Conservation (phyloP, 2,797 vertebrate species). For the Parambassis ranga region DNA sequence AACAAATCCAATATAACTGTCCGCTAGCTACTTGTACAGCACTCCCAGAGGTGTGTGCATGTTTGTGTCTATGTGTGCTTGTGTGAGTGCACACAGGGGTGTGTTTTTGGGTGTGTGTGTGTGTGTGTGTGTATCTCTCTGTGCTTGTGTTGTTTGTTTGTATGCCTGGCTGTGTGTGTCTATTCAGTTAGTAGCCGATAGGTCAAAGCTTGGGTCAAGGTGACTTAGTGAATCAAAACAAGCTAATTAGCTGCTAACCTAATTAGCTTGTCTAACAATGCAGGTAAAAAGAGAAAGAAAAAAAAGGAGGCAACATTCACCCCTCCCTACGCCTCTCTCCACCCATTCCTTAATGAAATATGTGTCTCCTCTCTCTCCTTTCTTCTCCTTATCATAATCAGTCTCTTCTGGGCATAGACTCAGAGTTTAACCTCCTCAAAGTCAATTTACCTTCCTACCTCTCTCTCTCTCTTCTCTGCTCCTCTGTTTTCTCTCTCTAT, state of each 20-base stretch:
- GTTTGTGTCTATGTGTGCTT: background rate
- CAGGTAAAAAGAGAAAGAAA: constrained; percentile 26
- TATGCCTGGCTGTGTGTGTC: constrained; percentile 28
- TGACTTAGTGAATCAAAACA: constrained; percentile 74
- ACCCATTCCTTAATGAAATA: constrained; percentile 71
- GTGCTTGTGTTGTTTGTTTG: constrained; percentile 31
- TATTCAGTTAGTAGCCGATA: constrained; percentile 45
- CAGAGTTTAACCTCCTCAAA: constrained; percentile 75
- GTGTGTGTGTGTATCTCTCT: background rate
- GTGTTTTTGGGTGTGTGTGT: background rate
- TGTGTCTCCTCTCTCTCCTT: constrained; percentile 62
- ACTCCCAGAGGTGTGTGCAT: constrained; percentile 24
- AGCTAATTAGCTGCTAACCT: constrained; percentile 70
- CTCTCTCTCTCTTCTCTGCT: constrained; percentile 29
- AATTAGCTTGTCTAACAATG: constrained; percentile 71
- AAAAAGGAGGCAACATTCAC: constrained; percentile 10
- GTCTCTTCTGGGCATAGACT: constrained; percentile 71
- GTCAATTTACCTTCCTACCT: constrained; percentile 65
- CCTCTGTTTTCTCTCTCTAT: constrained; percentile 31
- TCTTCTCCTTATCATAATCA: constrained; percentile 71
- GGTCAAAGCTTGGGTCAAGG: constrained; percentile 66
- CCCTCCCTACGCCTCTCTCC: constrained; percentile 22
- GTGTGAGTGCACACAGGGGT: background rate
- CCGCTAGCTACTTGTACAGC: constrained; percentile 48
- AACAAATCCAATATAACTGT: constrained; percentile 67